Evolutionary conservation across 2,888 invertebrate species (phyloP), one percentile per base, ranked within the genome.

Genomic region (Apoderus coryli): DNA sequence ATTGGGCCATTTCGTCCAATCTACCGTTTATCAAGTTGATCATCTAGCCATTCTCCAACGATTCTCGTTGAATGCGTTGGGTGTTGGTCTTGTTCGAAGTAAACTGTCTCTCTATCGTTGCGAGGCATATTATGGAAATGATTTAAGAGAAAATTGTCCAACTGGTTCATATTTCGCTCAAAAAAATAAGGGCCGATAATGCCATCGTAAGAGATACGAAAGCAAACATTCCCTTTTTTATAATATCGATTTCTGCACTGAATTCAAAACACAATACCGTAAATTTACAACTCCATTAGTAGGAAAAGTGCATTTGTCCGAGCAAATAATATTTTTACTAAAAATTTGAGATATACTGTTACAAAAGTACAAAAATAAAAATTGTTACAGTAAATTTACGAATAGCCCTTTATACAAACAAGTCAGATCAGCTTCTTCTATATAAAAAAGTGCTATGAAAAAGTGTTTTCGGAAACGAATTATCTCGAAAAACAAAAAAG

Each of bases 21-120:
- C 19, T n/a, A 19, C 19, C 19, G 7, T 7, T n/a, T n/a, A 19
- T 6, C 7, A 19, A 19, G n/a, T 19, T 19, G 19, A 19, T 19
- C 19, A 19, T 19, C 19, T 19, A 19, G 19, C 19, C 7, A 19
- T 19, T 19, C 19, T 19, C 19, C 7, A 19, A 19, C 19, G 19
- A 19, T 19, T 19, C 19, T 19, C n/a, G 19, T 19, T 19, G 19
- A 19, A 19, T 19, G 19, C 19, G 19, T n/a, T 19, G 19, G 19
- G 19, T 19, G 19, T 19, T n/a, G 7, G n/a, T 19, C 19, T 19
- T 19, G 19, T 19, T 19, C 7, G 19, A 19, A 19, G 19, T 19
- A 19, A 19, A 19, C 19, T 19, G 19, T 19, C 19, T 19, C 7
- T 19, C 19, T 19, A 19, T 19, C 19, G n/a, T 19, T 19, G 19